Conservation (phyloP, 2,888 invertebrate genomes). For the Volucella bombylans region DNA sequence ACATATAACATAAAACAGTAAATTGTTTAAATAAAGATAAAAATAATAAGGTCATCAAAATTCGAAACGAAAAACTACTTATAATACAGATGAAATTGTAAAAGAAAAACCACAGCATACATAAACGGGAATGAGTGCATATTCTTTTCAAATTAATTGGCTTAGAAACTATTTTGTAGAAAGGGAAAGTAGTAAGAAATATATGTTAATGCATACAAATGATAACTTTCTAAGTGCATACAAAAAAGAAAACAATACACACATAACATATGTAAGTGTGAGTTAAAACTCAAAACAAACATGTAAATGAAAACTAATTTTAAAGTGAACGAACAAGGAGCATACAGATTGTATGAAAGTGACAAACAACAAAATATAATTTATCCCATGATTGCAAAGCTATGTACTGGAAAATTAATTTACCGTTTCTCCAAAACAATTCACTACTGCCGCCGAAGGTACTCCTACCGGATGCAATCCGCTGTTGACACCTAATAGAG, state of each 20-base stretch:
- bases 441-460: conserved; percentile 65
- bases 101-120: background rate
- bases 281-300: conserved; percentile 25
- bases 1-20: too few species aligned
- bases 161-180: background rate
- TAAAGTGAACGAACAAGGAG: conserved; percentile 35
- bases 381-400: conserved; percentile 54
- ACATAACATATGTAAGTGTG: too few species aligned
- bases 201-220: too few species aligned
- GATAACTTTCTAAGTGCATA: too few species aligned
- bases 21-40: too few species aligned
- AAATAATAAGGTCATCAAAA: too few species aligned
- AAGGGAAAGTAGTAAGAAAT: too few species aligned
- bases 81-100: too few species aligned
- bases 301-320: conserved; percentile 45
- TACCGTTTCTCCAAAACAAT: conserved; percentile 80
- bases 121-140: too few species aligned
- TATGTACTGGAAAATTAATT: conserved; percentile 77
- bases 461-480: conserved; percentile 68
- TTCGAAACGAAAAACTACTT: too few species aligned
- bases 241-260: too few species aligned
- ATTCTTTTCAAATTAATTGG: too few species aligned
- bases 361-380: conserved; percentile 63
- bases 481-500: conserved; percentile 73
- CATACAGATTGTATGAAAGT: conserved; percentile 1